Percentiles rank a stretch among this genome's conserved stretches.
These are phyloP conservation scores for Dilophus febrilis DNA, from an alignment of 2,888 invertebrate species.

Conservation along the genomic window DNA sequence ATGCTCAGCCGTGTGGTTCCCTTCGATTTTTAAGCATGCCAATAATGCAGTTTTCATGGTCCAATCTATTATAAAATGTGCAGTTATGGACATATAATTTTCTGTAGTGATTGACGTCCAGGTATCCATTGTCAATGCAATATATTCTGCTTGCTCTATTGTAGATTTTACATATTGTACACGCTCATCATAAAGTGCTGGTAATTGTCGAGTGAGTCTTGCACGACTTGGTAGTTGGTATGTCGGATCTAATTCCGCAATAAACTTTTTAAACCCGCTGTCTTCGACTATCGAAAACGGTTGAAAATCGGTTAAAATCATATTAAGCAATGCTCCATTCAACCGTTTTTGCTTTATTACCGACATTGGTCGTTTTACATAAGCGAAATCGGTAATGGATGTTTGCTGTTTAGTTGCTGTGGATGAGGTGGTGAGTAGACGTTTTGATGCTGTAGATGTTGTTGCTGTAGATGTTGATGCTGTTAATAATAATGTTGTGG, in stretches of 20 bases:
- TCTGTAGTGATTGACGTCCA: conserved; percentile 14
- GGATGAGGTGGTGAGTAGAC: no score
- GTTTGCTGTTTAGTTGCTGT: no score
- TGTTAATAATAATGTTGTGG: no score
- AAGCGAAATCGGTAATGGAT: no score
- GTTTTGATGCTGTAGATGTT: no score
- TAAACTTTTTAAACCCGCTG: conserved; percentile 16
- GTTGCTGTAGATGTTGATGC: no score
- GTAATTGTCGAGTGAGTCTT: conserved; percentile 12
- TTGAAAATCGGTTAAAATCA: conserved; percentile 18
- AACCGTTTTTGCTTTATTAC: background rate
- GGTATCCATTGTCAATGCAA: conserved; percentile 13
- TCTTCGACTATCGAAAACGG: conserved; percentile 19
- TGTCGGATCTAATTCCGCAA: conserved; percentile 14
- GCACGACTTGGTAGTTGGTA: conserved; percentile 16
- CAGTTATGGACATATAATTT: conserved; percentile 13
- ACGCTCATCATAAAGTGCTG: conserved; percentile 12
- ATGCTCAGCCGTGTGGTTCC: background rate
- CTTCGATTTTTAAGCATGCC: conserved; percentile 3
- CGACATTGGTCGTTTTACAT: no score
- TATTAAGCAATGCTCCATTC: conserved; percentile 13
- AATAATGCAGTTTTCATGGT: conserved; percentile 11
- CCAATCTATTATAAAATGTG: conserved; percentile 12
- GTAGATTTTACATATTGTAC: conserved; percentile 8
- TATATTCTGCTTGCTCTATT: conserved; percentile 6